Percentiles rank a stretch among this genome's conserved stretches.
Evolutionary conservation across 35 echinoderm and acorn worm species (phyloP).

Genomic region (Ophiothrix spiculata): DNA sequence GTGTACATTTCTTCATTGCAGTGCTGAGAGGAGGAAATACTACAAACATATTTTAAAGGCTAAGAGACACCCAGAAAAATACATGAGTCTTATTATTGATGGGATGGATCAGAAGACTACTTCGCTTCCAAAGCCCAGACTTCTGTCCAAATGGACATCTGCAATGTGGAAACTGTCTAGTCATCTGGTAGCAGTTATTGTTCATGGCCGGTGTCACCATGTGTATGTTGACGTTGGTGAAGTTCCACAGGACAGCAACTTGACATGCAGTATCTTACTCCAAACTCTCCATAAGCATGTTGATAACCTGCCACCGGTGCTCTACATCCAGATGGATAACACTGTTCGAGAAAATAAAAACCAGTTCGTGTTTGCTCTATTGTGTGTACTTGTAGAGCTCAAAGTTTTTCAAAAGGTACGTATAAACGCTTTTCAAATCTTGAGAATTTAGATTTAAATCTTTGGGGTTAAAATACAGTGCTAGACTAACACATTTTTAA

Average conservation of each 20-base stretch:
- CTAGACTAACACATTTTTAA: background rate
- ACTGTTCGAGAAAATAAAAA: slow-evolving; percentile 45
- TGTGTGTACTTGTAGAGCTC: slow-evolving; percentile 29
- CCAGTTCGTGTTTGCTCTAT: slow-evolving; percentile 22
- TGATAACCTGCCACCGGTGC: slow-evolving; percentile 1
- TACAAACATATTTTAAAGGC: slow-evolving; percentile 45
- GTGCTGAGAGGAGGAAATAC: slow-evolving; percentile 44
- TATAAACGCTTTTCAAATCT: too few species aligned
- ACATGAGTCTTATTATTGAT: slow-evolving; percentile 47
- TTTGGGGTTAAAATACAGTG: background rate
- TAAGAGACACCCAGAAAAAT: slow-evolving; percentile 5
- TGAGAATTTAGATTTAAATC: background rate
- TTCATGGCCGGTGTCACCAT: slow-evolving; percentile 29
- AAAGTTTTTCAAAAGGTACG: slow-evolving; percentile 52
- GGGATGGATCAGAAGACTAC: slow-evolving; percentile 53
- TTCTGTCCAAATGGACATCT: slow-evolving; percentile 1
- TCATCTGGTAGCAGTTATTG: slow-evolving; percentile 29
- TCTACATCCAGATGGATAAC: slow-evolving; percentile 54
- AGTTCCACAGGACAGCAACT: slow-evolving; percentile 40
- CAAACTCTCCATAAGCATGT: slow-evolving; percentile 11
- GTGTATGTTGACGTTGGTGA: slow-evolving; percentile 37
- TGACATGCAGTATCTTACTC: slow-evolving; percentile 23
- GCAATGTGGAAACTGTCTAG: slow-evolving; percentile 35
- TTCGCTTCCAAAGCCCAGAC: slow-evolving; percentile 20
- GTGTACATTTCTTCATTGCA: slow-evolving; percentile 4